Conservation (phyloP, 1,140 invertebrate genomes). For the Drosophila virilis region DNA sequence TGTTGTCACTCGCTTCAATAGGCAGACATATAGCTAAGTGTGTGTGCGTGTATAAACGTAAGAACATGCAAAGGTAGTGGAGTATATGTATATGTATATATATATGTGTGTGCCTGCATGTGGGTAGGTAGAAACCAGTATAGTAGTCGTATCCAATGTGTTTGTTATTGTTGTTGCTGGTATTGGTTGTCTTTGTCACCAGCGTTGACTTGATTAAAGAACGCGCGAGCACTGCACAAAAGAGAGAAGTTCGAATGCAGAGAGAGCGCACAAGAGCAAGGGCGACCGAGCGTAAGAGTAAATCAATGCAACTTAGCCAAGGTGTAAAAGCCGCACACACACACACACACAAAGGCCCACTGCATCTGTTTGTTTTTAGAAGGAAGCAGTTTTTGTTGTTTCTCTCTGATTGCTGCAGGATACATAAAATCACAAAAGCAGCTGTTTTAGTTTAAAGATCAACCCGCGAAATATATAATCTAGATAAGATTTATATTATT, state of each 20-base stretch:
- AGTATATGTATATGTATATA: background rate
- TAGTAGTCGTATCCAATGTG: slow-evolving; percentile 30
- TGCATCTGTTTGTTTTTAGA: slow-evolving; percentile 6
- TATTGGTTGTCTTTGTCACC: slow-evolving; percentile 36
- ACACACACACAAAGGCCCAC: background rate
- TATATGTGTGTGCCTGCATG: slow-evolving; percentile 1
- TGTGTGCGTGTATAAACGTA: background rate
- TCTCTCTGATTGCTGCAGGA: slow-evolving; percentile 4
- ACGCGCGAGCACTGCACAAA: slow-evolving; percentile 24
- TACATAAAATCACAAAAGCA: background rate
- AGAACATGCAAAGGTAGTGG: slow-evolving; percentile 8
- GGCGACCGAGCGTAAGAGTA: slow-evolving; percentile 7
- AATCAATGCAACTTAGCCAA: slow-evolving; percentile 16
- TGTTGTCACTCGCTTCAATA: slow-evolving; percentile 46
- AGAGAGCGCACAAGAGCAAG: slow-evolving; percentile 1
- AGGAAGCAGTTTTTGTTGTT: background rate
- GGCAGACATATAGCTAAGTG: slow-evolving; percentile 11
- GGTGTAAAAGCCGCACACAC: background rate
- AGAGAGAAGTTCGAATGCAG: background rate
- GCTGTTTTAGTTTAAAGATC: background rate
- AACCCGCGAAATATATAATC: too few species aligned
- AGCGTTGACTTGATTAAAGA: slow-evolving; percentile 43
- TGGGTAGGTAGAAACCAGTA: slow-evolving; percentile 49
- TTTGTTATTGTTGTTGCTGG: slow-evolving; percentile 17
- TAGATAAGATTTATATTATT: too few species aligned